These are phyloP conservation scores for cat (Felis catus) DNA, from an alignment of 2,113 vertebrate genomes.

Conservation along the genomic window DNA sequence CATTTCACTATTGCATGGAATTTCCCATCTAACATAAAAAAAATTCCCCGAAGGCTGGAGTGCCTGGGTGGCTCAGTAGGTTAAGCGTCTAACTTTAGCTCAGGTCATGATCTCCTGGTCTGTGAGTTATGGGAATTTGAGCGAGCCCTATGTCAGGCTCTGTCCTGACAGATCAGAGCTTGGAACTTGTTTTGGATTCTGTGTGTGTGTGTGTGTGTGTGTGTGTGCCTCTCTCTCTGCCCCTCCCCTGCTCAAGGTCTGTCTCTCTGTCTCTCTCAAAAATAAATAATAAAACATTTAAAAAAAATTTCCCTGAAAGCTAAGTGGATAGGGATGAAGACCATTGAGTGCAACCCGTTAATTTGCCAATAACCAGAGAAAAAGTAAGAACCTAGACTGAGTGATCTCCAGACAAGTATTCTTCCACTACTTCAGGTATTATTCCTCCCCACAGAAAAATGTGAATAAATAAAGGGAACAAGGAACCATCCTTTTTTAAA, in stretches of 20 bases:
- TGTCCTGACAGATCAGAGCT: too few species aligned
- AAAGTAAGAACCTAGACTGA: background rate
- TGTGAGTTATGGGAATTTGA: too few species aligned
- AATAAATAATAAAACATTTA: too few species aligned
- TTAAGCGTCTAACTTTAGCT: too few species aligned
- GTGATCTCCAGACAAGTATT: background rate
- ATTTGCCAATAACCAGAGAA: background rate
- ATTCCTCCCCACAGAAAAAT: background rate
- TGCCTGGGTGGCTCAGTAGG: too few species aligned
- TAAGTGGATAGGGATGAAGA: background rate
- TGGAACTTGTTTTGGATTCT: too few species aligned
- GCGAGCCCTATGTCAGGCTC: too few species aligned
- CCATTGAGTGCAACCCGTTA: background rate
- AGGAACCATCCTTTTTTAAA: background rate
- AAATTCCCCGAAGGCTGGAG: background rate
- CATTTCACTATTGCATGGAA: background rate
- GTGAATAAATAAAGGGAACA: background rate
- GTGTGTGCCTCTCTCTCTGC: too few species aligned
- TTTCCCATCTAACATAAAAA: background rate
- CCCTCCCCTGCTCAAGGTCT: too few species aligned
- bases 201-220: too few species aligned
- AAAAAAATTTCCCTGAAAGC: background rate
- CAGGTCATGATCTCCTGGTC: too few species aligned
- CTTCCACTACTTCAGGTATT: background rate
- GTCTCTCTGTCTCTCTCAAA: too few species aligned